Base-by-base conservation (phyloP, 2,888 invertebrate species). In the Girardia tigrina region DNA sequence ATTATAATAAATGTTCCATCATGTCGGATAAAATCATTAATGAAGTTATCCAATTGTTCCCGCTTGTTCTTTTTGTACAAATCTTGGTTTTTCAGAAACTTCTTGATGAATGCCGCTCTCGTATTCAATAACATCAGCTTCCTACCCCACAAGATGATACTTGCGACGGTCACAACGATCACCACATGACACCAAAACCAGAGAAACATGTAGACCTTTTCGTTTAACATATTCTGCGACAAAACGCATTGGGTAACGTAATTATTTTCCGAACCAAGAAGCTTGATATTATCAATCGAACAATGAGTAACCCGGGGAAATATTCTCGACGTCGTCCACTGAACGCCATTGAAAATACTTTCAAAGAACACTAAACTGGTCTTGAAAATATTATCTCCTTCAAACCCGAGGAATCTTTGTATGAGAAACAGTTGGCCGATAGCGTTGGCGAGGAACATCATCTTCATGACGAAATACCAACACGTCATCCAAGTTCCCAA, bases 161-260 rank as follows among this genome's bases (percentile, higher is more conserved):
- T 56, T n/a, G 23, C 23, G 4, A 56, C 56, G 4, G 56, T 56
- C 56, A 56, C n/a, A 12, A 56, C 4, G 56, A 56, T 16, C n/a
- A 56, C 56, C n/a, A 56, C 4, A 56, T 56, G 56, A 6, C n/a
- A 56, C 56, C 56, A 56, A 23, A 56, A 56, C 56, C 56, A 56
- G n/a, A 56, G 56, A n/a, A 56, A 56, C 56, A 56, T 56, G 56
- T 56, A 56, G n/a, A 56, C n/a, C 56, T 56, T 56, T 56, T 56
- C 56, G n/a, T 56, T 56, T n/a, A 56, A 56, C 56, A 56, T 56
- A 16, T 56, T 56, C 23, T 56, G 56, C 2, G 56, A 56, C 2
- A 56, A 16, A 16, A 56, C 56, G n/a, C 56, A 56, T 23, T 56
- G 56, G 16, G 36, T 36, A 36, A 36, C 36, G 36, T 36, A 36